Evolutionary conservation across 2,888 invertebrate genomes (phyloP).

Genomic region (Chalcosyrphus nemorum): DNA sequence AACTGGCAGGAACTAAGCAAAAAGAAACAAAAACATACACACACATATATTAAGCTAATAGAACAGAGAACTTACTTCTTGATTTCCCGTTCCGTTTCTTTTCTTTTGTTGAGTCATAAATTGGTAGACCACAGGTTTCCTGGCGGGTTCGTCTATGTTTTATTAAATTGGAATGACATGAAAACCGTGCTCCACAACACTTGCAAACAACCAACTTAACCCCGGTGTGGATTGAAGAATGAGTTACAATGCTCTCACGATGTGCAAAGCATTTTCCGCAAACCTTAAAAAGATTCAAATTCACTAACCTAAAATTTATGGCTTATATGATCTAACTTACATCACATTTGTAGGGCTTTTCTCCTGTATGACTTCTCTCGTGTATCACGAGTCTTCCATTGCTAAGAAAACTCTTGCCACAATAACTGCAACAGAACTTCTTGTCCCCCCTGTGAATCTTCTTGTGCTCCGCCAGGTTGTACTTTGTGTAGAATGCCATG

Average conservation of each 20-base stretch:
- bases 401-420: conserved; percentile 78
- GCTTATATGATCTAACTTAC: conserved; percentile 71
- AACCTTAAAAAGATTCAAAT: conserved; percentile 73
- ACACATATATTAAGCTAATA: neutral
- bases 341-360: conserved; percentile 79
- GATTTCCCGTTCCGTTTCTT: conserved; percentile 74
- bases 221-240: conserved; percentile 82
- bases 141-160: conserved; percentile 83
- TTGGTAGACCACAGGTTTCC: conserved; percentile 81
- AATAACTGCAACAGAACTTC: conserved; percentile 79
- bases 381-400: conserved; percentile 78
- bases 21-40: neutral
- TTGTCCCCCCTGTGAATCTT: conserved; percentile 78
- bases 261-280: conserved; percentile 82
- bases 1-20: conserved; percentile 76
- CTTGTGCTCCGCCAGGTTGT: conserved; percentile 78
- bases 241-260: conserved; percentile 82
- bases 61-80: conserved; percentile 75
- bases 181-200: conserved; percentile 82
- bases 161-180: conserved; percentile 82
- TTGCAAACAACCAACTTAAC: conserved; percentile 80
- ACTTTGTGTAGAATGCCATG: conserved; percentile 77
- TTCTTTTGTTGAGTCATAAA: conserved; percentile 76
- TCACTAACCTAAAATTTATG: no score
- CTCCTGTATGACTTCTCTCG: conserved; percentile 78